Evolutionary conservation across 2,113 vertebrate genomes (phyloP).

Genomic region (Asarcornis scutulata): DNA sequence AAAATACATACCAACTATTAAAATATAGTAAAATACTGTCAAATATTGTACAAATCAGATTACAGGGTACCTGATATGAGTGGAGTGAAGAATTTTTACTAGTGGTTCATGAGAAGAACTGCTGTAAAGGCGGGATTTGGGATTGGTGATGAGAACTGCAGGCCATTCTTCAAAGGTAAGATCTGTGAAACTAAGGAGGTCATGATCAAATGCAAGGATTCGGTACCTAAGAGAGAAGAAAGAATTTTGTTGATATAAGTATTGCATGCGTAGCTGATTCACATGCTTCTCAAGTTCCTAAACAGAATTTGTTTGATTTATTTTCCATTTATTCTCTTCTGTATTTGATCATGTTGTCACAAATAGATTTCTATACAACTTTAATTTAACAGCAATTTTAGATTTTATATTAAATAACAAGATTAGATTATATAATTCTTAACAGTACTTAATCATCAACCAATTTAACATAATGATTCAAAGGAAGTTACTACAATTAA

Average conservation of each 20-base stretch:
- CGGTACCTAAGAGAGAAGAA: conserved; percentile 82
- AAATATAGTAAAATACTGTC: not conserved
- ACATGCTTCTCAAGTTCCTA: not conserved
- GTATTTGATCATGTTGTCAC: not conserved
- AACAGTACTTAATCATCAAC: too few species aligned
- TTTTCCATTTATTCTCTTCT: not conserved
- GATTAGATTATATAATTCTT: too few species aligned
- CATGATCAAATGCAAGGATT: conserved; percentile 92
- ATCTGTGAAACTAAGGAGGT: conserved; percentile 94
- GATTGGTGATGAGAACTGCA: conserved; percentile 93
- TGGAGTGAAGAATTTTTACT: conserved; percentile 85
- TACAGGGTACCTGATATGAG: conserved; percentile 89
- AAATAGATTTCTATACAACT: too few species aligned
- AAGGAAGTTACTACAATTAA: too few species aligned
- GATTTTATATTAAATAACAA: too few species aligned
- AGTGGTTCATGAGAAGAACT: conserved; percentile 88
- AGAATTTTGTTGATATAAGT: not conserved
- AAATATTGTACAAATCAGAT: not conserved
- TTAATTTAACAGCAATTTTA: too few species aligned
- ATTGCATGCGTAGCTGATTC: not conserved
- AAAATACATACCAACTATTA: not conserved
- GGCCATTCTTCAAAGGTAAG: conserved; percentile 92
- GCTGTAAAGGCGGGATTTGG: conserved; percentile 91
- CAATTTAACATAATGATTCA: too few species aligned
- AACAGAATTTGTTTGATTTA: not conserved